Base-by-base conservation (phyloP, 1,140 invertebrate genomes). In the Holotrichia oblita region DNA sequence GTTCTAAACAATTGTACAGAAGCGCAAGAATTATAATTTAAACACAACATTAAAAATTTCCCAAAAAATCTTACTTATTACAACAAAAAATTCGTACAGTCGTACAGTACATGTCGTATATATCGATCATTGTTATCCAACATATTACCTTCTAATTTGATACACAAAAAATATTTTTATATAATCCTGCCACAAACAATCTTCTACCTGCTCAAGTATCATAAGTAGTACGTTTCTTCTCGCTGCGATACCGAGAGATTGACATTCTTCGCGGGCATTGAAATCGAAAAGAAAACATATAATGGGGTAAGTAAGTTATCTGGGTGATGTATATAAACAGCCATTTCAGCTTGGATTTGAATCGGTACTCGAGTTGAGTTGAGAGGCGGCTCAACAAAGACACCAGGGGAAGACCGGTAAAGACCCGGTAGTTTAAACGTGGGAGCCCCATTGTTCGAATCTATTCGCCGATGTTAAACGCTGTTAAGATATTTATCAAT, bases 401-500 rank as follows among this genome's bases (percentile, higher is more conserved):
- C 55, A 20, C 12, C 61, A 34, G 17, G 61, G 20, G 27, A 69
- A 69, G 22, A 69, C 20, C 61, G 22, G 22, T 69, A 69, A 69
- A 80, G 61, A 74, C 64, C 79, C 69, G 61, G 76, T 69, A 80
- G 79, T 80, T 48, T 27, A 73, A 80, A 80, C 79, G 79, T 80
- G 79, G 79, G 79, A 80, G 79, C 79, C 76, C 59, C 76, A 77
- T 80, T 80, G 79, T 80, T 73, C 76, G 42, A 76, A 73, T 73
- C 72, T 80, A 80, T 40, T 80, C 79, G 40, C 10, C 79, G 76
- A 80, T 78, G 27, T 59, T 77, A 77, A 80, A 80, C 59, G 79
- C 79, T 77, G 79, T 80, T 80, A 73, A 80, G 79, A 80, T 80
- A 78, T 80, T 77, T 77, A 80, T 80, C 79, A 78, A 80, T 77